phyloP scores from a whole-genome alignment of 1,140 invertebrate species.

The Calosoma granatense region DNA sequence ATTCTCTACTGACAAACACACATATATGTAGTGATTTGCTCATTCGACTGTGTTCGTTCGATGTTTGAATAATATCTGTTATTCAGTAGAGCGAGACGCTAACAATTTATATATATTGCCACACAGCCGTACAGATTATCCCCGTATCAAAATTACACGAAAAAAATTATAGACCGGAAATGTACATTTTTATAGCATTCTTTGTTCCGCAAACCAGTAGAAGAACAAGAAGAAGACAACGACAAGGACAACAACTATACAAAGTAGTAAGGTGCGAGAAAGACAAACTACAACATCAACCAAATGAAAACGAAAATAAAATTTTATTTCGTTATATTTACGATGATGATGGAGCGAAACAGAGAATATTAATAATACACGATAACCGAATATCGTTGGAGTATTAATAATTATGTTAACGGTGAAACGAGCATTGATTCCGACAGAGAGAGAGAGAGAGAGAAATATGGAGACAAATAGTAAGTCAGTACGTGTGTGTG shows the following conservation, averaged over 20 bases:
- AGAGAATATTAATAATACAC: background rate
- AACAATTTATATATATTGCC: conserved; percentile 3
- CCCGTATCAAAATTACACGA: conserved; percentile 4
- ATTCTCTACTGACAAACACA: too few relatives aligned
- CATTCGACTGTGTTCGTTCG: background rate
- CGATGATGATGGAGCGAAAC: background rate
- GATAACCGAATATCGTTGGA: conserved; percentile 1
- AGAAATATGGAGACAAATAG: background rate
- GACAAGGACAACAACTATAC: background rate
- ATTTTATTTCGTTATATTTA: conserved; percentile 6
- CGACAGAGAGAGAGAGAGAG: background rate
- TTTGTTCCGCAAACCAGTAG: background rate
- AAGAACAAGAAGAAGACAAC: background rate
- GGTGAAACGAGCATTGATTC: background rate
- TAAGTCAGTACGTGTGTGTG: background rate
- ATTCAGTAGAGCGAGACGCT: background rate
- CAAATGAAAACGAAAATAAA: conserved; percentile 9
- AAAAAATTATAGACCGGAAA: conserved; percentile 9
- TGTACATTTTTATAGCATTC: background rate
- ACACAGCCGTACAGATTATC: background rate
- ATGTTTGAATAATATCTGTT: background rate
- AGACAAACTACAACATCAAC: background rate
- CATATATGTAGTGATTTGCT: too few relatives aligned
- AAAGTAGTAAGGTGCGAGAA: background rate
- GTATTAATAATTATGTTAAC: background rate